These are phyloP conservation scores for Sardina pilchardus DNA, from an alignment of 2,113 vertebrate genomes.

Conservation along the genomic window DNA sequence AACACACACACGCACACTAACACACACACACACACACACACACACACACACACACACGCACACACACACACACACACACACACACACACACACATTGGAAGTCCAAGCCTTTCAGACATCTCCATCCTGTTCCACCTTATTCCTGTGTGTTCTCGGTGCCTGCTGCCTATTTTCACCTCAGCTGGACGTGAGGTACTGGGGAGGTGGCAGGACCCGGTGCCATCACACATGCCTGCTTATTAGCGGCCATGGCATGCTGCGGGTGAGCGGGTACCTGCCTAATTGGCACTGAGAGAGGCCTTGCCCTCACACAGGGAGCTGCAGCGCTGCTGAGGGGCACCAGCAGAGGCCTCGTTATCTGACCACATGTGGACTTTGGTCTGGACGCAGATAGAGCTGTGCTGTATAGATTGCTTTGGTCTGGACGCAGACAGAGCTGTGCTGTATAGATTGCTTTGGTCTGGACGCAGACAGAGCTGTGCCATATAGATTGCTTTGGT, in stretches of 20 bases:
- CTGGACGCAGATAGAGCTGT: neutral
- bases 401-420: neutral
- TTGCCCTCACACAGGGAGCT: conserved; percentile 63
- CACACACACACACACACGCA: too few species aligned
- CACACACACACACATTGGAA: too few species aligned
- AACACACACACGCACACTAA: too few species aligned
- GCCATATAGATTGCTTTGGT: too few species aligned
- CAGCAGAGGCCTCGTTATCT: too few species aligned
- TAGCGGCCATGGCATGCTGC: conserved; percentile 64
- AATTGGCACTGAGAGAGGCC: conserved; percentile 74
- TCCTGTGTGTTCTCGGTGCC: conserved; percentile 55
- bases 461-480: too few species aligned
- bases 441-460: too few species aligned
- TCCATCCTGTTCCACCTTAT: neutral
- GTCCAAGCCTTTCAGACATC: too few species aligned
- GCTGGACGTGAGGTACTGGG: conserved; percentile 50
- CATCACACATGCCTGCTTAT: conserved; percentile 74
- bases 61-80: too few species aligned
- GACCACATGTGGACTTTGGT: too few species aligned
- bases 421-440: too few species aligned
- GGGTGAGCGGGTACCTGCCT: conserved; percentile 67
- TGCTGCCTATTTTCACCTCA: conserved; percentile 73
- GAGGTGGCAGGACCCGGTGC: conserved; percentile 58
- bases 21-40: too few species aligned
- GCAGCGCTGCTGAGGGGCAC: conserved; percentile 46